These are phyloP conservation scores for Eonycteris spelaea DNA, from an alignment of 2,113 vertebrate genomes.

Conservation along the genomic window DNA sequence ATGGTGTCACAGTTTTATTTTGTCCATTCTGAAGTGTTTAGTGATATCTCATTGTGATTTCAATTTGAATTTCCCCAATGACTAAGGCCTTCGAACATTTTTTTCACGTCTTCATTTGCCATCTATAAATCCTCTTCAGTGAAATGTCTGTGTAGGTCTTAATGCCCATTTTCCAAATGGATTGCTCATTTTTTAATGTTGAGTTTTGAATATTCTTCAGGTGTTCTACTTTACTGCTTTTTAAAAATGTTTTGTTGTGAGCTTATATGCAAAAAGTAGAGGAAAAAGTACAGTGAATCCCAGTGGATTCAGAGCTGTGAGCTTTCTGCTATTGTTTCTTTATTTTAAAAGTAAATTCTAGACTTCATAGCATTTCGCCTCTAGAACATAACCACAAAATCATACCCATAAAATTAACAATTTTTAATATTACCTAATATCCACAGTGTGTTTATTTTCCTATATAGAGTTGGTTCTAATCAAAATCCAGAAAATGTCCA, in stretches of 20 bases:
- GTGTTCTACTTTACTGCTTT: background rate
- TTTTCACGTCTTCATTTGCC: background rate
- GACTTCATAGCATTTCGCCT: background rate
- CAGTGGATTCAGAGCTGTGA: background rate
- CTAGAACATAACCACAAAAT: background rate
- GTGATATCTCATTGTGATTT: background rate
- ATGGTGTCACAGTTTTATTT: background rate
- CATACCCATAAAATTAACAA: background rate
- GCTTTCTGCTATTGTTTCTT: background rate
- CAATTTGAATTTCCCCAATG: background rate
- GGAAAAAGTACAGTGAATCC: background rate
- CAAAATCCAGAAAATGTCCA: background rate
- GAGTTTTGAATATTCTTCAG: background rate
- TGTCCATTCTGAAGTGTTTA: background rate
- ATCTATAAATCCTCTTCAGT: background rate
- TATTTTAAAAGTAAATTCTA: constrained; percentile 12
- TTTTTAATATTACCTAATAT: background rate
- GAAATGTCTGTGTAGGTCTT: background rate
- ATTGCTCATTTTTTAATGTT: background rate
- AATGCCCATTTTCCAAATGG: background rate
- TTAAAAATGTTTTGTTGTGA: background rate
- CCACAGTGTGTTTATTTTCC: background rate
- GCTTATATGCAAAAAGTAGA: background rate
- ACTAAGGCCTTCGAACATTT: background rate
- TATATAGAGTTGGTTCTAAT: background rate